Conservation (phyloP, 2,888 invertebrate genomes). For the Andricus quercusramuli region DNA sequence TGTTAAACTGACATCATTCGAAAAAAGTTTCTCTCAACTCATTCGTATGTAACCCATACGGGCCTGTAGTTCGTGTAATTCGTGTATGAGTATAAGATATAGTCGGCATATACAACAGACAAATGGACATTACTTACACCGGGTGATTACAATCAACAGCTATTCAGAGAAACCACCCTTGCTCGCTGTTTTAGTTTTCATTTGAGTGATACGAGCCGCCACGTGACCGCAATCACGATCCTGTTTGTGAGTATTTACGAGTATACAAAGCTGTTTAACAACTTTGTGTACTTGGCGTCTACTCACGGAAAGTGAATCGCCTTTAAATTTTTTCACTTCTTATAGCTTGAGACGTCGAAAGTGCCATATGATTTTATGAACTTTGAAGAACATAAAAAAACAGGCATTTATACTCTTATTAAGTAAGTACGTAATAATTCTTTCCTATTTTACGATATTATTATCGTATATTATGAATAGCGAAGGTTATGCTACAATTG, state of each 20-base stretch:
- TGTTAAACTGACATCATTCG: not conserved
- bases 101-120: conserved; percentile 59
- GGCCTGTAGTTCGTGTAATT: not conserved
- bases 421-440: too few species aligned
- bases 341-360: not conserved
- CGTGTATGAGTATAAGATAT: conserved; percentile 54
- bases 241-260: conserved; percentile 73
- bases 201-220: conserved; percentile 73
- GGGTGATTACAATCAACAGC: conserved; percentile 77
- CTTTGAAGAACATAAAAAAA: not conserved
- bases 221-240: conserved; percentile 77
- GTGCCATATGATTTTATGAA: not conserved
- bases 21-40: not conserved
- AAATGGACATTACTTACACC: conserved; percentile 76
- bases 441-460: too few species aligned
- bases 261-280: conserved; percentile 70
- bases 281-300: conserved; percentile 58
- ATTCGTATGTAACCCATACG: conserved; percentile 6
- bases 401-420: not conserved
- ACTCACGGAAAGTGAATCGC: not conserved
- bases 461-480: too few species aligned
- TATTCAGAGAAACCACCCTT: conserved; percentile 76
- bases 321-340: not conserved
- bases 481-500: too few species aligned
- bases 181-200: conserved; percentile 73